These are phyloP conservation scores for Drosophila sucinea DNA, from an alignment of 1,140 invertebrate genomes.

Conservation along the genomic window DNA sequence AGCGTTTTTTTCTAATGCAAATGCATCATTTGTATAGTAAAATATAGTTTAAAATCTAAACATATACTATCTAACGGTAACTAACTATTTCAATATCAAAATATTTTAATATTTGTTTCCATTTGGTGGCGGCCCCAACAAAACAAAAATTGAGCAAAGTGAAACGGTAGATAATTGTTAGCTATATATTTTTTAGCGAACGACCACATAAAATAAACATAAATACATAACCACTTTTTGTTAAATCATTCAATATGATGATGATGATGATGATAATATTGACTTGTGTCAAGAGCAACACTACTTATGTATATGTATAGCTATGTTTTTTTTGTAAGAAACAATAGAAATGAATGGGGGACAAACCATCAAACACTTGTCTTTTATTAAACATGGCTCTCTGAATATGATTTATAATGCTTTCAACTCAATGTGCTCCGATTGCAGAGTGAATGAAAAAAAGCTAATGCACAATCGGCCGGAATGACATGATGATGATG, in stretches of 20 bases:
- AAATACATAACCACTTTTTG: constrained; percentile 6
- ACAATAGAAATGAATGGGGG: constrained; percentile 1
- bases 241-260: constrained; percentile 6
- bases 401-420: constrained; percentile 1
- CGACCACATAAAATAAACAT: not conserved
- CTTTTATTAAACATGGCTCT: not conserved
- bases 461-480: constrained; percentile 1
- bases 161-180: constrained; percentile 44
- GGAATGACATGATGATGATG: not conserved
- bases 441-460: not conserved
- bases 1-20: not conserved
- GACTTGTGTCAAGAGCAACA: constrained; percentile 11
- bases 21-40: not conserved
- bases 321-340: not conserved
- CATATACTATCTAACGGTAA: not conserved
- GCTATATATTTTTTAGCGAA: not conserved
- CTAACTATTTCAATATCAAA: constrained; percentile 26
- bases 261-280: not conserved
- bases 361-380: not conserved
- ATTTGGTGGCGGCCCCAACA: constrained; percentile 35
- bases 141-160: constrained; percentile 42
- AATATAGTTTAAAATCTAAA: not conserved
- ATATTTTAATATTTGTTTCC: constrained; percentile 44
- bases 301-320: not conserved
- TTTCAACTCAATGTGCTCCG: not conserved